Evolutionary conservation across 1,140 invertebrate genomes (phyloP), one percentile per base, ranked within the genome.

Genomic region (Drosophila busckii): DNA sequence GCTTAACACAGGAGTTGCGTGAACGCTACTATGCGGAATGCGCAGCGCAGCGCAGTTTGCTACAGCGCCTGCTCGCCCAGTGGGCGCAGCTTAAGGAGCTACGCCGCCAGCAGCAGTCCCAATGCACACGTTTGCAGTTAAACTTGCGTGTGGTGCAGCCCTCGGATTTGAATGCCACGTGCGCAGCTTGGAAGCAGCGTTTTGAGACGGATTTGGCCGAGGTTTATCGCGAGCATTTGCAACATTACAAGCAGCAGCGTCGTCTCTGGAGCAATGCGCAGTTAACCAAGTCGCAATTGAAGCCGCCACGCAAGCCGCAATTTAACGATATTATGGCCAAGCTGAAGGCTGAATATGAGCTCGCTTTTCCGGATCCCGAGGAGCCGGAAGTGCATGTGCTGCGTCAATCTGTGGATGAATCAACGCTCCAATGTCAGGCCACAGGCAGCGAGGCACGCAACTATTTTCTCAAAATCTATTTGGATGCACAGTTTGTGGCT

Each of bases 371-470:
- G 54, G 84, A 88, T 16, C 88, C 89, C 0, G 89, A 88, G 19
- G 90, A 91, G 48, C 90, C 89, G 5, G 63, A 84, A 12, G 71
- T 91, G 4, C 48, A 82, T 12, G 54, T 91, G n/a, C 54, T 86
- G 16, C 65, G 41, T 13, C 60, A 56, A 34, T 59, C 71, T 16
- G 19, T 49, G 38, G 53, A 66, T 54, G 52, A 70, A 55, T 34
- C 42, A 22, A 23, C 45, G 1, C n/a, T n/a, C n/a, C n/a, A n/a
- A 23, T 37, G 13, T 15, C 58, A 22, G 7, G 17, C 15, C 20
- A 5, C 4, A 55, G 50, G 7, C 54, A 71, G 25, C 2, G 88
- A 62, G 58, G 23, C 41, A 0, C 62, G 56, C 31, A 88, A 63
- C 56, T 88, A 83, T 56, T 85, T 54, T 31, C 25, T 84, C 6